Evolutionary conservation across 2,888 invertebrate species (phyloP), one percentile per base, ranked within the genome.

Genomic region (Kryphioiulus occultus): DNA sequence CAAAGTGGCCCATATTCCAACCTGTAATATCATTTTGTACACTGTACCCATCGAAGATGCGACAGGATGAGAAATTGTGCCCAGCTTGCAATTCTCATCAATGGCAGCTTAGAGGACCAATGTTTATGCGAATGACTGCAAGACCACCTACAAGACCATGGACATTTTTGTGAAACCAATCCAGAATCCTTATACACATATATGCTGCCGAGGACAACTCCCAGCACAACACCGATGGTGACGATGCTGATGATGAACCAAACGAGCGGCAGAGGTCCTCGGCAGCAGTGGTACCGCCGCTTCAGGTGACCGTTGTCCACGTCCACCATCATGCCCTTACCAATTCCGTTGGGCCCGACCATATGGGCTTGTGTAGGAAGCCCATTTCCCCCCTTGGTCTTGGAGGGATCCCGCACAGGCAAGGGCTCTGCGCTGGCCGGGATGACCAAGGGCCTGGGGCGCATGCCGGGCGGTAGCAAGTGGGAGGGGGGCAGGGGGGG

Each of bases 341-440:
- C 42, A 10, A 44, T 85, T 12, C n/a, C 85, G 35, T 26, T 53
- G 17, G 35, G 47, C 15, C 86, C 47, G 30, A 35, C 30, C 47
- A 84, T 26, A 17, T 47, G 26, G 0, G 53, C 44, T n/a, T 35
- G 47, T 10, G 87, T 84, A n/a, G 44, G 32, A 22, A 87, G 35
- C 19, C 82, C 84, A 7, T 42, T 32, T 7, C 88, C 89, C 17
- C 87, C 87, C 32, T 89, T 85, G 86, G 87, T 39, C 59, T 90
- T 90, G 85, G 84, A 88, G 32, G 90, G 89, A 87, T 90, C 90
- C 85, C 90, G 88, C 22, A 90, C 89, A 0, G 90, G 90, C 35
- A 90, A 86, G 1, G 90, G 90, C 84, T 90, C 90, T 0, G 88
- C 89, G 3, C 89, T 88, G 10, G 90, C 90, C 12, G 90, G 90